Base-by-base conservation (phyloP, 1,140 invertebrate genomes). In the Drosophila pallidifrons region DNA sequence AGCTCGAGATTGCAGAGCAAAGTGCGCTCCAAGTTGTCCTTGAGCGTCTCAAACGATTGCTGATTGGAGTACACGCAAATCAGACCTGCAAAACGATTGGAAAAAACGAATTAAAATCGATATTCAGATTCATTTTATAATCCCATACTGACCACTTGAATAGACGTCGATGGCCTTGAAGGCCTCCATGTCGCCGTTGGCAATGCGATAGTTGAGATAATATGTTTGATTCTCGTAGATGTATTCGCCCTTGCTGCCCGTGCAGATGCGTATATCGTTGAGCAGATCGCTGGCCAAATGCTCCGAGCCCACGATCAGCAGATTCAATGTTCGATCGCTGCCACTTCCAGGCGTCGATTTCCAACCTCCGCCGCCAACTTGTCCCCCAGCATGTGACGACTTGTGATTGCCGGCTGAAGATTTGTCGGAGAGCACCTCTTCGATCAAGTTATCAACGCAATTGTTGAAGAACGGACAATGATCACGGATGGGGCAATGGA, bases 401-500 rank as follows among this genome's bases (percentile, higher is more conserved):
- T 79, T 92, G 43, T 79, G 82, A 64, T 95, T 95, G 72, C 71
- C 75, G 15, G 66, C 61, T 28, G 89, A 6, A 1, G 35, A 94
- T 92, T 96, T 96, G 41, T 95, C 95, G 46, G 95, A 94, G 66
- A 97, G 93, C 82, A 96, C 95, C 82, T 96, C 93, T 92, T 96
- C 96, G 79, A 97, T 96, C n/a, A 97, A 92, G 55, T 95, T 95
- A 93, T 99, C 98, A 93, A 98, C 96, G 93, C 98, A 99, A 93
- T 97, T 96, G 63, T 96, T 95, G 93, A 96, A 97, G 45, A 97
- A 96, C 16, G 97, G 98, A 92, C 98, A 99, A 92, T 98, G 97
- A 92, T 99, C 98, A 35, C 96, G 94, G 87, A 98, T 97, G 10
- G 98, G 98, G 93, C 97, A 98, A 93, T 99, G 98, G 51, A 99